Percentiles rank a stretch among this genome's conserved stretches.
These are phyloP conservation scores for Hypomecis punctinalis DNA, from an alignment of 2,888 invertebrate genomes.

Conservation along the genomic window DNA sequence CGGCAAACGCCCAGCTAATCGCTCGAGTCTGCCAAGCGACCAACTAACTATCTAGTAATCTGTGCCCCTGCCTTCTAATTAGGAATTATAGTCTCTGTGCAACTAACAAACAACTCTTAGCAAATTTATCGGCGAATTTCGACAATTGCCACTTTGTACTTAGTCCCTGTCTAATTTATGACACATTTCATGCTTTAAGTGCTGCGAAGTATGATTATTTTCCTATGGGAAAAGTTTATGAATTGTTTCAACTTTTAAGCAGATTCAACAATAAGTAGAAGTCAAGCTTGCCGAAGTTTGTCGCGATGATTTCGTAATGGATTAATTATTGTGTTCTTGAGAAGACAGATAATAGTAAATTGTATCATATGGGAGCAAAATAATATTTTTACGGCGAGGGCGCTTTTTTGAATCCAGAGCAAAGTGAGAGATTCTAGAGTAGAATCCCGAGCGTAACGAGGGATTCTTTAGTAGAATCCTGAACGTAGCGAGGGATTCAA, in stretches of 20 bases:
- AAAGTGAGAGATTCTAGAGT: too few relatives aligned
- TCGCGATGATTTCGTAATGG: constrained; percentile 7
- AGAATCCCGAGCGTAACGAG: too few relatives aligned
- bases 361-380: too few relatives aligned
- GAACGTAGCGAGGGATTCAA: too few relatives aligned
- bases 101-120: constrained; percentile 66
- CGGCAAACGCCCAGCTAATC: constrained; percentile 59
- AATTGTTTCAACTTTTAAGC: constrained; percentile 15
- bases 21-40: constrained; percentile 38
- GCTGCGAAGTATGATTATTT: constrained; percentile 23
- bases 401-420: too few relatives aligned
- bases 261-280: constrained; percentile 11
- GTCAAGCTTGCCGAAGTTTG: constrained; percentile 7
- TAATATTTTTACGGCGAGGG: too few relatives aligned
- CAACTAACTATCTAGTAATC: constrained; percentile 27
- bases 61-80: constrained; percentile 56
- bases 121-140: constrained; percentile 68
- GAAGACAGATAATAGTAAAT: too few relatives aligned
- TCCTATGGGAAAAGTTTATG: constrained; percentile 12
- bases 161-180: constrained; percentile 40
- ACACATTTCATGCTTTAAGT: constrained; percentile 26
- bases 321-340: constrained; percentile 6
- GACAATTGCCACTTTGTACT: constrained; percentile 60
- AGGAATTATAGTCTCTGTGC: constrained; percentile 64
- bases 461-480: too few relatives aligned